Evolutionary conservation across 2,113 vertebrate genomes (phyloP).

Genomic region (Cinclus cinclus): DNA sequence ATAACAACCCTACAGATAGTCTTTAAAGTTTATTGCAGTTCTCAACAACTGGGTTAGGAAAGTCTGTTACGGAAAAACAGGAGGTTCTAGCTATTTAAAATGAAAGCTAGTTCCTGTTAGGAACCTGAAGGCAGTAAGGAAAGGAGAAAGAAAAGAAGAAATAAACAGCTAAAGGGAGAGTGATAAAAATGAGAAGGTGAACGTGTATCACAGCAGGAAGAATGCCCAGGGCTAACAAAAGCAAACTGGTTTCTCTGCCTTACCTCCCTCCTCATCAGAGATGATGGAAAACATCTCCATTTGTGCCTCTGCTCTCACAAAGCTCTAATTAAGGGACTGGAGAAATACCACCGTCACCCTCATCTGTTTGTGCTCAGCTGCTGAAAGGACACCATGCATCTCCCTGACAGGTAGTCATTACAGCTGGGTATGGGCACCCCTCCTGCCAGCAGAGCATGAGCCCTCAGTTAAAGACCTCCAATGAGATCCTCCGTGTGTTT

Average conservation of each 20-base stretch:
- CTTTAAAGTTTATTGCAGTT: conserved; percentile 19
- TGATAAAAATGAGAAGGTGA: neutral
- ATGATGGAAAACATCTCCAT: conserved; percentile 69
- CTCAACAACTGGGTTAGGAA: neutral
- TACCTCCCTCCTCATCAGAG: conserved; percentile 6
- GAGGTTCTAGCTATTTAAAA: neutral
- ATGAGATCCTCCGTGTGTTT: neutral
- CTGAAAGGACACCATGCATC: conserved; percentile 79
- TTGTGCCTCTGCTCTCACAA: conserved; percentile 41
- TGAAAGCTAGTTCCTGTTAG: neutral
- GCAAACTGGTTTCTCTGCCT: neutral
- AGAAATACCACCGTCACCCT: conserved; percentile 71
- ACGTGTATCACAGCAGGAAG: neutral
- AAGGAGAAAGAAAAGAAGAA: neutral
- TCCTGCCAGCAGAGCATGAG: conserved; percentile 57
- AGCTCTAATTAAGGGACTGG: conserved; percentile 79
- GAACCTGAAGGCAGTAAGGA: neutral
- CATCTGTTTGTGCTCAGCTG: conserved; percentile 69
- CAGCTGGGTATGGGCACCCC: conserved; percentile 40
- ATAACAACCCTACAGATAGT: neutral
- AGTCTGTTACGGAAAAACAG: neutral
- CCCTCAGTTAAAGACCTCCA: neutral
- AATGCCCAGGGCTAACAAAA: neutral
- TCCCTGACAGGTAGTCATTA: conserved; percentile 83
- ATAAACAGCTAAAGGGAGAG: conserved; percentile 1